Evolutionary conservation across 1,140 invertebrate genomes (phyloP).

Genomic region (Berghia stephanieae): DNA sequence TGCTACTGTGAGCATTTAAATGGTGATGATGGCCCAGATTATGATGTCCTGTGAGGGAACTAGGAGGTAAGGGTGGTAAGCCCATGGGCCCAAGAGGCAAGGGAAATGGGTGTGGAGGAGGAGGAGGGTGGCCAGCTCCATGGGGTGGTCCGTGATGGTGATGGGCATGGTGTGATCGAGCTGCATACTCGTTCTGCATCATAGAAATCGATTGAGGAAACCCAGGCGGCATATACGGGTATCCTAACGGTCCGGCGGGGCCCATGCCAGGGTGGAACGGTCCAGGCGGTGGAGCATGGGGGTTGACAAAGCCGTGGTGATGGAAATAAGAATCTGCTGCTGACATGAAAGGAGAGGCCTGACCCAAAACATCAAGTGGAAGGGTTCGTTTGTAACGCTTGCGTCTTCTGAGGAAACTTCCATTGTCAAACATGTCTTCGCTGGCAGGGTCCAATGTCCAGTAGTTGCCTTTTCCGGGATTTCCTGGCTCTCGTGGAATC

Average conservation of each 20-base stretch:
- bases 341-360: slow-evolving; percentile 54
- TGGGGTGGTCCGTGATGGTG: too few species aligned
- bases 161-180: slow-evolving; percentile 6
- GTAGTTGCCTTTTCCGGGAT: slow-evolving; percentile 96
- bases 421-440: slow-evolving; percentile 99
- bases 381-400: slow-evolving; percentile 94
- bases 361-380: slow-evolving; percentile 63
- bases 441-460: slow-evolving; percentile 97
- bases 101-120: slow-evolving; percentile 27
- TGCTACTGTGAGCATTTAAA: neutral
- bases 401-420: slow-evolving; percentile 90
- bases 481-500: slow-evolving; percentile 96
- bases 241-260: slow-evolving; percentile 27
- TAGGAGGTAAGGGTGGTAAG: neutral
- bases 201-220: slow-evolving; percentile 35
- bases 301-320: slow-evolving; percentile 42
- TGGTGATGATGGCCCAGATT: slow-evolving; percentile 1
- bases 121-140: neutral
- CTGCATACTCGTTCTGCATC: slow-evolving; percentile 36
- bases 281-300: slow-evolving; percentile 45
- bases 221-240: slow-evolving; percentile 39
- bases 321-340: slow-evolving; percentile 56
- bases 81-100: slow-evolving; percentile 20
- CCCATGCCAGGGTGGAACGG: slow-evolving; percentile 15
- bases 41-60: slow-evolving; percentile 10